Evolutionary conservation across 2,888 invertebrate genomes (phyloP), one percentile per base, ranked within the genome.

Genomic region (Drosophila sordidapex): DNA sequence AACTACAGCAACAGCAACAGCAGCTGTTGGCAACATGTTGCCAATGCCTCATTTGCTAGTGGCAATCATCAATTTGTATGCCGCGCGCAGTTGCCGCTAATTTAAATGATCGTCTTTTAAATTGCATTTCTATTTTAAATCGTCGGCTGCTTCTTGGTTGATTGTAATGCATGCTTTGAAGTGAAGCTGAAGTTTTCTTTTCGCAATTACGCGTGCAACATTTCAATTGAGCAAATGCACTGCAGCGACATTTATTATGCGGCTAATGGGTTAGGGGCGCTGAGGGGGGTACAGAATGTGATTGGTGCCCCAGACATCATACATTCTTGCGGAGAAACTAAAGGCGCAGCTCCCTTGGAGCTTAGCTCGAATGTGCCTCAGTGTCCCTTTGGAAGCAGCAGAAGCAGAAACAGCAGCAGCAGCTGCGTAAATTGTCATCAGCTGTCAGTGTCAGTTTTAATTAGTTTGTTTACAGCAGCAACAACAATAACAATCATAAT

Each of bases 381-480:
- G 66, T 65, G 61, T 66, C 81, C 81, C 72, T 76, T 79, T 46
- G 27, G 27, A 48, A 33, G 43, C 21, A 43, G 40, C 56, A 27
- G 21, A 21, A 21, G 13, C 21, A 21, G 43, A 13, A n/a, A 10
- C 89, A 38, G 15, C 36, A 36, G 3, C 7, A 46, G 81, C 83
- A 76, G 81, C 87, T 90, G 90, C 90, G 87, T 89, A 89, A 90
- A 87, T 89, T 87, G 90, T 87, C 89, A 89, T 89, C 89, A 89
- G 89, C 90, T 78, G 90, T 87, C 90, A 87, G 90, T 87, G 90
- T 90, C 87, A 90, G 68, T 87, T 87, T 87, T 87, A 90, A 87
- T 87, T 87, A 87, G 87, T 87, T 90, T 87, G 90, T 87, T 87
- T 90, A 87, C 87, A 90, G 68, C 83, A 84, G 59, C 74, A 78